Evolutionary conservation across 2,888 invertebrate genomes (phyloP), one percentile per base, ranked within the genome.

Genomic region (Anthophora plumipes): DNA sequence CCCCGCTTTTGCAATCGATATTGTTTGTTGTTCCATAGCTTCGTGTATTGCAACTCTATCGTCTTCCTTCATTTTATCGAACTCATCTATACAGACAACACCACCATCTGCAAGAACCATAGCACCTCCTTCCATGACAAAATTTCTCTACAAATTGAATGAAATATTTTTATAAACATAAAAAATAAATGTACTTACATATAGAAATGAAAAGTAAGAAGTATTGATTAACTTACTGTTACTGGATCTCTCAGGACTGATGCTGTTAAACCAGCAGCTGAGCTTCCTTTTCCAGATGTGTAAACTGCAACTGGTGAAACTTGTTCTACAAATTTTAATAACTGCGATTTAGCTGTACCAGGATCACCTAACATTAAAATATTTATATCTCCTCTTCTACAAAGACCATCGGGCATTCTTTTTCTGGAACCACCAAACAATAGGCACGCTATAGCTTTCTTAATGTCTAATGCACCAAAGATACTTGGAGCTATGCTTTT

Each of bases 1-100:
- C 17, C 99, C 99, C 79, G 99, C 99, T 95, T 99, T 99, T 1
- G 99, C 99, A 87, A 99, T 99, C 0, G 99, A 99, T 91, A 99
- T 99, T 4, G 99, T 99, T 94, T 99, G 99, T 92, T 99, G 99
- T 93, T 99, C 99, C 99, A 99, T 99, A 37, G 99, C 99, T 94
- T 99, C 99, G 94, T 99, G 99, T 92, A 99, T 99, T 55, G 99
- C 99, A 11, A 99, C 99, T 85, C 99, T 95, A 94, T 99, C 99
- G 92, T 99, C 99, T 94, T 99, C 99, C 71, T 98, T 95, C 99
- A 99, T 99, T 94, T 99, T 99, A 94, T 99, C 99, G 93, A 99
- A 99, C 94, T 99, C 99, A 93, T 99, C 99, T 92, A 99, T 99
- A 93, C 99, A 99, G 0, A 99, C 99, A 1, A 99, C 99, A 41